These are phyloP conservation scores for Spilogale gracilis DNA, from an alignment of 2,113 vertebrate genomes.

Conservation along the genomic window DNA sequence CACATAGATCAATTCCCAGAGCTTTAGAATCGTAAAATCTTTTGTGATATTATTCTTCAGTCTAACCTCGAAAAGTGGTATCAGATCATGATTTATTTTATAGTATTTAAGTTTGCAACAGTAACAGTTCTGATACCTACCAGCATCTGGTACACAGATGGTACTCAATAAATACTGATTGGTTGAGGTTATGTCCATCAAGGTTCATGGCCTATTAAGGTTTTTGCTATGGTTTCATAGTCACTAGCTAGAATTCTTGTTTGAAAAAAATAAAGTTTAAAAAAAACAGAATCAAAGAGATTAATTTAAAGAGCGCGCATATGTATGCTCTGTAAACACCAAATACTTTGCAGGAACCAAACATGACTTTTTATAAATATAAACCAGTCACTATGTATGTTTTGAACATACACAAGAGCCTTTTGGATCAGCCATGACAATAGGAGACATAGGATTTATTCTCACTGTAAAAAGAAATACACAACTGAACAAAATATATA, in stretches of 20 bases:
- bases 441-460: not conserved
- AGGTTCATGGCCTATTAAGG: not conserved
- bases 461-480: not conserved
- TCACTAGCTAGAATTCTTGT: not conserved
- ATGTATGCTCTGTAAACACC: not conserved
- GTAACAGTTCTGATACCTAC: constrained; percentile 23
- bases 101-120: not conserved
- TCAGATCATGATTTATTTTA: constrained; percentile 12
- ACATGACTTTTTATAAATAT: not conserved
- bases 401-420: not conserved
- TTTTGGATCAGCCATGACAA: not conserved
- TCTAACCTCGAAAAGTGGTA: not conserved
- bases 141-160: not conserved
- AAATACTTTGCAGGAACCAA: not conserved
- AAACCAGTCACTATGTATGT: not conserved
- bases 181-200: not conserved
- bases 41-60: not conserved
- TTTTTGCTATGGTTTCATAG: too few relatives aligned
- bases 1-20: not conserved
- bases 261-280: not conserved
- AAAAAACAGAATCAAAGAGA: not conserved
- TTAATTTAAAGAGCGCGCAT: not conserved
- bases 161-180: not conserved
- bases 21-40: not conserved
- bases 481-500: not conserved